A percentile compares a stretch with the other conserved stretches of the same genome.
phyloP scores from a whole-genome alignment of 2,888 invertebrate species.

The Margaritifera margaritifera region DNA sequence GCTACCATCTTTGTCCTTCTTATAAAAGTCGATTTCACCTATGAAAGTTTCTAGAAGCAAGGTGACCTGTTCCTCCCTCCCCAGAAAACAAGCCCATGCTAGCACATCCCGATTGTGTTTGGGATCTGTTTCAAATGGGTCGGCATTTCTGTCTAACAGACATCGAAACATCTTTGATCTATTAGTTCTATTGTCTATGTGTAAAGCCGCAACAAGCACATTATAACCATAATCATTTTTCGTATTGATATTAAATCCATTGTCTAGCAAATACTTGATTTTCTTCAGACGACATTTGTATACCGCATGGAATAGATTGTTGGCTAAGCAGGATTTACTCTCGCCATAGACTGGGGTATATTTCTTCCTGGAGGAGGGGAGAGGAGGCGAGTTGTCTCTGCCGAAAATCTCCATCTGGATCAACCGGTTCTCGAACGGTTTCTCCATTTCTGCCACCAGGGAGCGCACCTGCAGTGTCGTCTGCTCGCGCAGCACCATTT shows the following conservation, averaged over 20 bases:
- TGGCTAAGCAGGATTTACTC: slow-evolving; percentile 38
- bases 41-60: slow-evolving; percentile 50
- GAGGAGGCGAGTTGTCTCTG: slow-evolving; percentile 9
- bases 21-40: slow-evolving; percentile 61
- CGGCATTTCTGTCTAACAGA: slow-evolving; percentile 54
- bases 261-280: slow-evolving; percentile 52
- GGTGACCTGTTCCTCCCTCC: slow-evolving; percentile 45
- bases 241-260: slow-evolving; percentile 50
- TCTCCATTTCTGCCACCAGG: slow-evolving; percentile 36
- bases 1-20: slow-evolving; percentile 58
- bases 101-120: slow-evolving; percentile 51
- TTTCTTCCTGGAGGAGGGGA: slow-evolving; percentile 4
- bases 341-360: slow-evolving; percentile 25
- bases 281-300: slow-evolving; percentile 47
- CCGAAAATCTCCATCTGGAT: slow-evolving; percentile 8
- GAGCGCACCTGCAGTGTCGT: slow-evolving; percentile 39
- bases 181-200: slow-evolving; percentile 51
- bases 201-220: slow-evolving; percentile 58
- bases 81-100: slow-evolving; percentile 59
- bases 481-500: slow-evolving; percentile 49
- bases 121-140: slow-evolving; percentile 46
- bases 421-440: slow-evolving; percentile 9
- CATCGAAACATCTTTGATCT: slow-evolving; percentile 57
- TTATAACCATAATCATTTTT: slow-evolving; percentile 59
- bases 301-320: slow-evolving; percentile 50